These are phyloP conservation scores for Tokudaia muenninki DNA, from an alignment of 2,797 vertebrate genomes.

Conservation along the genomic window DNA sequence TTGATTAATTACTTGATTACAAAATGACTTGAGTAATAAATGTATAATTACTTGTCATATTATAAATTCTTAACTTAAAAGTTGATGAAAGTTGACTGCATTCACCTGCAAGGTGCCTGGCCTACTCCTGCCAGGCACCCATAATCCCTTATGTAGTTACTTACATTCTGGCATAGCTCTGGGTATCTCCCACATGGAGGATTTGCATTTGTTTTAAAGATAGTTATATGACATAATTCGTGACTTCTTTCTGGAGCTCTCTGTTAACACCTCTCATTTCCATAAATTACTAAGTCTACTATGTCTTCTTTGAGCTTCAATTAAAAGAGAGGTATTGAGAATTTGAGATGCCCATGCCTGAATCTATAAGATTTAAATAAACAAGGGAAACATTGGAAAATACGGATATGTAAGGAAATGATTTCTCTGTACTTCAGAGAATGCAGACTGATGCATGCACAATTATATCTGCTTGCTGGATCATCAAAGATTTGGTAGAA, in stretches of 20 bases:
- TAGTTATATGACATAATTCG: neutral
- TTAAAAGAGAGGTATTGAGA: neutral
- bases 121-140: neutral
- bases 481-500: neutral
- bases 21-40: conserved; percentile 52
- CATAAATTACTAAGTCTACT: neutral
- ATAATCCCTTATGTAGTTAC: neutral
- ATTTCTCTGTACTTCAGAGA: neutral
- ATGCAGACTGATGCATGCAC: neutral
- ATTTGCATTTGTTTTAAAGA: neutral
- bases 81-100: conserved; percentile 14
- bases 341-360: neutral
- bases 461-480: neutral
- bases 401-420: neutral
- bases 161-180: neutral
- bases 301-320: neutral
- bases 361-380: conserved; percentile 14
- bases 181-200: neutral
- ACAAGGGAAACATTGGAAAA: neutral
- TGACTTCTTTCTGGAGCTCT: neutral
- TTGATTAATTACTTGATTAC: conserved; percentile 56
- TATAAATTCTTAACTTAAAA: conserved; percentile 40
- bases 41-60: conserved; percentile 38
- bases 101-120: neutral
- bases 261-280: neutral